phyloP scores from a whole-genome alignment of 2,113 vertebrate genomes.

The Glaucomys volans region DNA sequence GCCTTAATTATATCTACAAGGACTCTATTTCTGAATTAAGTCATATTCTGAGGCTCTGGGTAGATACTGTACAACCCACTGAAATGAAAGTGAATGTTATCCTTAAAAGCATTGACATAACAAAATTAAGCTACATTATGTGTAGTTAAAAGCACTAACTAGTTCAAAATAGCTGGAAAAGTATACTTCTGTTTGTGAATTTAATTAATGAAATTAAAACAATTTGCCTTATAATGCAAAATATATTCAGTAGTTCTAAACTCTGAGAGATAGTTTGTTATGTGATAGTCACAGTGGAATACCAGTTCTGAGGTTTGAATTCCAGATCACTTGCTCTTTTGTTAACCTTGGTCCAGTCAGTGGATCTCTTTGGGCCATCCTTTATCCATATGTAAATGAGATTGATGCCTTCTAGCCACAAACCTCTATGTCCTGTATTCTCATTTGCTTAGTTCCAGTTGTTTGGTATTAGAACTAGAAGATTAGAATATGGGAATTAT shows the following conservation, averaged over 20 bases:
- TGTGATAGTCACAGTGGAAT: neutral
- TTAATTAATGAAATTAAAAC: neutral
- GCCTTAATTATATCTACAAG: neutral
- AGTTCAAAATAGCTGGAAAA: neutral
- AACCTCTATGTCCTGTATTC: neutral
- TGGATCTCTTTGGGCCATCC: neutral
- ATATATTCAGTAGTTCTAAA: neutral
- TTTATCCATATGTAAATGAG: slow-evolving; percentile 36
- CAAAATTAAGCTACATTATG: neutral
- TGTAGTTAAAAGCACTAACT: neutral
- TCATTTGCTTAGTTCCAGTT: neutral
- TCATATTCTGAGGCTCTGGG: neutral
- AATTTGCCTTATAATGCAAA: neutral
- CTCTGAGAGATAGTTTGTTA: neutral
- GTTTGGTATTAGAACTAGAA: neutral
- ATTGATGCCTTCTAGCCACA: neutral
- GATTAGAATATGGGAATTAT: slow-evolving; percentile 15
- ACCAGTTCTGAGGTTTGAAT: neutral
- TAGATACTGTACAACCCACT: neutral
- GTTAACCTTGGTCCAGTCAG: neutral
- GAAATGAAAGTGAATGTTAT: neutral
- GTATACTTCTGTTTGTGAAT: neutral
- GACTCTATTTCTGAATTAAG: neutral
- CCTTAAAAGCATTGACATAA: slow-evolving; percentile 33
- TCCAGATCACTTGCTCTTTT: neutral